Base-by-base conservation (phyloP, 2,888 invertebrate genomes). In the Zelleria hepariella region DNA sequence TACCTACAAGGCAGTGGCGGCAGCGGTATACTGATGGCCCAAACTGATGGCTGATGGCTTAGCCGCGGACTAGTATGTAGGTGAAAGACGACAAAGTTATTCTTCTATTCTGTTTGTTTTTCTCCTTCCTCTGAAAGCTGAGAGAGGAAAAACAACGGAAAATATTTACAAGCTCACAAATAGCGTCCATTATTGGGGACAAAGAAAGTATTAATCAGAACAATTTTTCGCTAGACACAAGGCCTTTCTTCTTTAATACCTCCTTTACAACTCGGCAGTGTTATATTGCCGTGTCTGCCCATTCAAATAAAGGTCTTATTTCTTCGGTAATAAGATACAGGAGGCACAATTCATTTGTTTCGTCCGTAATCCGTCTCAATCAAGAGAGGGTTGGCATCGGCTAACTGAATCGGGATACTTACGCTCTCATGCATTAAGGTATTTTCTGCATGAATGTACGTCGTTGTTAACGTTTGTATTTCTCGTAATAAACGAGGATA, bases 321-420 rank as follows among this genome's bases (percentile, higher is more conserved):
- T 42, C 32, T n/a, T 51, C 51, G 7, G 51, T 51, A 21, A 51
- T 51, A 25, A n/a, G 24, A 54, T 24, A 54, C 7, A 24, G 54
- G n/a, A 25, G 15, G 20, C 54, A 54, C 32, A 42, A 42, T 42
- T 42, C 20, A 51, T 51, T 21, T 20, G 23, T 56, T 20, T 42
- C 18, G 42, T 54, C 54, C 71, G 74, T 80, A 82, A 84, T 83
- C 79, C 76, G 73, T 74, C 77, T 76, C 79, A 78, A 82, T 81
- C 84, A 80, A 76, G 81, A 82, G 82, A 78, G 80, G 80, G 78
- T 81, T 78, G 77, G 67, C 63, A 67, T 70, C 72, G 63, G 48
- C 57, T 48, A 20, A 56, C 56, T 15, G 42, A 56, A 56, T 56
- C 4, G 56, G 23, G 42, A 21, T 56, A 32, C 56, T 26, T 54